A percentile compares a stretch with the other conserved stretches of the same genome.
Conservation (phyloP, 2,113 vertebrate species). For the Gymnobelideus leadbeateri region DNA sequence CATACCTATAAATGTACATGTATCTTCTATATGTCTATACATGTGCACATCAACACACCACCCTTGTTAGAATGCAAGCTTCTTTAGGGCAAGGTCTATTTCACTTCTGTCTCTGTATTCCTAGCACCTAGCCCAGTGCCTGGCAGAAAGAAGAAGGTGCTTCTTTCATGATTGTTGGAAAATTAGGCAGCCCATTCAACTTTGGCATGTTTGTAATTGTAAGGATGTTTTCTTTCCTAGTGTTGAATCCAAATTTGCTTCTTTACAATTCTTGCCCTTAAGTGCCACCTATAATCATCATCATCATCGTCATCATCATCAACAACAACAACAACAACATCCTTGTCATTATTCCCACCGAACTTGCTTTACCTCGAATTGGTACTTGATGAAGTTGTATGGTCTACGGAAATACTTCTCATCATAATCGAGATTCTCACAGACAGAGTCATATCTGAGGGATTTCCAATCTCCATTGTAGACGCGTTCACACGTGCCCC, state of each 20-base stretch:
- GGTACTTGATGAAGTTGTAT: conserved; percentile 93
- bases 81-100: neutral
- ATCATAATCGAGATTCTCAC: conserved; percentile 91
- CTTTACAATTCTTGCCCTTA: neutral
- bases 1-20: neutral
- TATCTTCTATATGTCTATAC: neutral
- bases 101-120: neutral
- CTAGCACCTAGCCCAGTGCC: neutral
- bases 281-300: neutral
- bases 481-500: conserved; percentile 91
- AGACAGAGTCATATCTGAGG: conserved; percentile 88
- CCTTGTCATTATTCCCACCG: neutral
- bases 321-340: neutral
- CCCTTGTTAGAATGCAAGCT: neutral
- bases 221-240: neutral
- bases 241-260: neutral
- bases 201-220: neutral
- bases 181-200: neutral
- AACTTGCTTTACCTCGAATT: conserved; percentile 87
- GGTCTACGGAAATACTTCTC: conserved; percentile 95
- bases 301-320: too few species aligned
- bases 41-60: neutral
- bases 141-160: neutral
- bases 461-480: conserved; percentile 96
- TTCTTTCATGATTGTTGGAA: neutral